Evolutionary conservation across 2,888 invertebrate genomes (phyloP).

Genomic region (Tanypteryx hageni): DNA sequence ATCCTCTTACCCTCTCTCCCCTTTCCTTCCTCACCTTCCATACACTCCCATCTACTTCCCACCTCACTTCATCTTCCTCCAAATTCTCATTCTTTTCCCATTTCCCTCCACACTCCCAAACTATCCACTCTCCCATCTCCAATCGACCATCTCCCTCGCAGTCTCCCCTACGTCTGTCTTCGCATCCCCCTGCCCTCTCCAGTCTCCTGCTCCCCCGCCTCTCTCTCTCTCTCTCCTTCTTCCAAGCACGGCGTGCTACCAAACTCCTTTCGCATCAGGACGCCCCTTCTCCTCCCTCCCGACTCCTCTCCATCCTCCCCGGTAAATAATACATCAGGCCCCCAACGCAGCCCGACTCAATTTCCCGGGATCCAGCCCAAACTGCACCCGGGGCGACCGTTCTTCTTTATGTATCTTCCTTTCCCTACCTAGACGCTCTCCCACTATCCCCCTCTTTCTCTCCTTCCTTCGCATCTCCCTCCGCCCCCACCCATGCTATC

Average conservation of each 20-base stretch:
- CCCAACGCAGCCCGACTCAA: conserved; percentile 63
- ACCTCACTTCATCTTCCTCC: background rate
- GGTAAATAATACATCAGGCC: conserved; percentile 35
- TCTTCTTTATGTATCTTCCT: conserved; percentile 63
- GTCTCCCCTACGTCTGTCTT: background rate
- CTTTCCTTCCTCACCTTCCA: background rate
- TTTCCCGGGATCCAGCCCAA: conserved; percentile 62
- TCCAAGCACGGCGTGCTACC: background rate
- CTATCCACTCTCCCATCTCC: background rate
- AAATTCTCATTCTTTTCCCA: conserved; percentile 55
- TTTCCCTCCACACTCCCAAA: background rate
- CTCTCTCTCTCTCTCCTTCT: background rate
- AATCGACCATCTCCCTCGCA: background rate
- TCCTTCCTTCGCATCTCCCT: background rate
- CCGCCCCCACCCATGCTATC: background rate
- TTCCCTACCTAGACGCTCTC: conserved; percentile 42
- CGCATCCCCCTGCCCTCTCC: background rate
- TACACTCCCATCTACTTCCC: background rate
- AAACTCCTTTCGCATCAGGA: background rate
- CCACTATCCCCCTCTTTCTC: background rate
- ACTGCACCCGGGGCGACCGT: conserved; percentile 58
- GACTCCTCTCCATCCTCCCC: background rate
- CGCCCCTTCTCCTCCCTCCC: background rate
- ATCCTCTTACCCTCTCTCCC: background rate
- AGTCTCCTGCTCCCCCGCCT: background rate